Evolutionary conservation across 2,113 vertebrate genomes (phyloP), one percentile per base, ranked within the genome.

Genomic region (Grammomys surdaster): DNA sequence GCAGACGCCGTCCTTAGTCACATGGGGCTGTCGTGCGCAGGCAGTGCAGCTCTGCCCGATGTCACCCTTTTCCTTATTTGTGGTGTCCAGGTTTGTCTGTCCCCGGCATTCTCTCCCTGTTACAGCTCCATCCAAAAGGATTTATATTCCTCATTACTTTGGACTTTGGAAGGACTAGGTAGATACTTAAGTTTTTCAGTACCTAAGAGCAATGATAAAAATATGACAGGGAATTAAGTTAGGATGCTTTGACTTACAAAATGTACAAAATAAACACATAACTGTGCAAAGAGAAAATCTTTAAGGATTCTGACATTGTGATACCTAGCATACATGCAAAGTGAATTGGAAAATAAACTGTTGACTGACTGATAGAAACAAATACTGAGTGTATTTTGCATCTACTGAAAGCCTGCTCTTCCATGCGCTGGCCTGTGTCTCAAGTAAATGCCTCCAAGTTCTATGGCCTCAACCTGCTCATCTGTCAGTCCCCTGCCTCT

Each of bases 21-120:
- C 84, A 56, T 33, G 69, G 97, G 93, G 91, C 90, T 75, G 0
- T 14, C 67, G 40, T 94, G 60, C 58, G 33, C 24, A 72, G 96
- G 88, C 93, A 88, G 17, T 94, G 8, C 86, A 54, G 97, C 97
- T 96, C 70, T 73, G 36, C 77, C 82, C 85, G 36, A 3, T 89
- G 43, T 19, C 82, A 19, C 77, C 48, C n/a, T 95, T 95, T 48
- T 75, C 90, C 95, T 96, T 46, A 65, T 95, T 67, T 95, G 86
- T 90, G 80, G 22, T 69, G 96, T 89, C 93, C 3, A 2, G 5
- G 93, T 43, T 94, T 96, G 92, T 73, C 7, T 11, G 81, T 90
- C 72, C 89, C 91, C 77, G 17, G n/a, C 56, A 48, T 58, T 40
- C 82, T 58, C 67, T 95, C 33, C 60, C 72, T 87, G n/a, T 85